Evolutionary conservation across 2,113 vertebrate genomes (phyloP).

Genomic region (Furnarius figulus): DNA sequence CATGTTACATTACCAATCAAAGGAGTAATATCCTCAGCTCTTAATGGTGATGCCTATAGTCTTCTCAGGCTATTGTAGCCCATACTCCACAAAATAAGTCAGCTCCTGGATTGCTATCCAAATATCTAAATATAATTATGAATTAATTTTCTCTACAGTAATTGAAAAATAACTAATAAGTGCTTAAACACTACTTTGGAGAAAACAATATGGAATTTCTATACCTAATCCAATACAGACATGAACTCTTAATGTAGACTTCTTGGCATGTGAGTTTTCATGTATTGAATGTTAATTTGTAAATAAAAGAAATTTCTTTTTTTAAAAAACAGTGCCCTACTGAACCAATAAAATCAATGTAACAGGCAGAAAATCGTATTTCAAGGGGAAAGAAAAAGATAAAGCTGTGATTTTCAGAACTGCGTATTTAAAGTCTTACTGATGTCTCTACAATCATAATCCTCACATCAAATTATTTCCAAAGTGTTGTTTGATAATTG

Average conservation of each 20-base stretch:
- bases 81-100: not conserved
- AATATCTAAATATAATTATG: not conserved
- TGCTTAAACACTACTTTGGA: not conserved
- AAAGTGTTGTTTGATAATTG: not conserved
- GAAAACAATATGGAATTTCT: not conserved
- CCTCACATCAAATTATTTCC: not conserved
- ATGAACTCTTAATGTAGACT: not conserved
- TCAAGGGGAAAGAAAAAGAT: not conserved
- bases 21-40: not conserved
- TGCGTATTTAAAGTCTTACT: not conserved
- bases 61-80: not conserved
- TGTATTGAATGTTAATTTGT: not conserved
- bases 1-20: not conserved
- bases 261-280: not conserved
- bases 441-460: not conserved
- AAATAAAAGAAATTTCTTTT: not conserved
- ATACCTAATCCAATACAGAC: not conserved
- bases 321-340: not conserved
- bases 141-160: not conserved
- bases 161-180: not conserved
- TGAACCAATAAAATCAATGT: not conserved
- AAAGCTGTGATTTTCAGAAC: not conserved
- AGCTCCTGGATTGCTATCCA: not conserved
- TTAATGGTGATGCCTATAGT: not conserved
- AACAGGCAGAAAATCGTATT: not conserved